Percentiles rank a stretch among this genome's conserved stretches.
phyloP scores from a whole-genome alignment of 2,797 vertebrate species.

The Peromyscus melanophrys region DNA sequence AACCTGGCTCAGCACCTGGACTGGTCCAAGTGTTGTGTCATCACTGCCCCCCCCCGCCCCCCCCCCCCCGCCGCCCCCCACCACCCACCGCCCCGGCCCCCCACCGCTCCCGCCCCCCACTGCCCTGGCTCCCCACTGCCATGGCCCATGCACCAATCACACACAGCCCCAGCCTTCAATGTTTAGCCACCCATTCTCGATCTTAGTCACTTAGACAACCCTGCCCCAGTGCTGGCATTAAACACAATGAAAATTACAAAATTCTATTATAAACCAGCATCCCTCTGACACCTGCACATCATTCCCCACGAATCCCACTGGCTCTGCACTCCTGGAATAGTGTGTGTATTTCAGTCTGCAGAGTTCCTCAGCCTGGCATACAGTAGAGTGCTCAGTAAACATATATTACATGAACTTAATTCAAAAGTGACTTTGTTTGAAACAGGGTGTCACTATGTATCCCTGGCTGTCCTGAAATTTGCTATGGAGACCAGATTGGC shows the following conservation, averaged over 20 bases:
- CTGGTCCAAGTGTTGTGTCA: neutral
- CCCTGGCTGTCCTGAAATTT: neutral
- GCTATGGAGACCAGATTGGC: neutral
- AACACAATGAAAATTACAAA: neutral
- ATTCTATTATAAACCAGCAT: neutral
- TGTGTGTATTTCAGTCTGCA: neutral
- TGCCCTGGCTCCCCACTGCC: no score
- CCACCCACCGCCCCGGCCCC: no score
- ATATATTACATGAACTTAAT: neutral
- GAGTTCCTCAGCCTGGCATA: neutral
- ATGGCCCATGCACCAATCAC: no score
- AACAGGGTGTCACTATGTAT: neutral
- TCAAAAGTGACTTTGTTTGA: neutral
- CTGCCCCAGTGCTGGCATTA: neutral
- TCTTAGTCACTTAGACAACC: neutral
- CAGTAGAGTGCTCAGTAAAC: neutral
- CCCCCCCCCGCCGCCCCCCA: no score
- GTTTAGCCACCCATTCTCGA: neutral
- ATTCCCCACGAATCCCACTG: neutral
- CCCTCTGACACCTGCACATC: neutral
- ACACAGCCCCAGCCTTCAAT: neutral
- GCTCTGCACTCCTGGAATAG: neutral
- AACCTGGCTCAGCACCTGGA: neutral
- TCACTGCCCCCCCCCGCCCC: no score
- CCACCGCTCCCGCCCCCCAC: no score